These are phyloP conservation scores for Neodontobutis hainanensis DNA, from an alignment of 2,113 vertebrate genomes.

Conservation along the genomic window DNA sequence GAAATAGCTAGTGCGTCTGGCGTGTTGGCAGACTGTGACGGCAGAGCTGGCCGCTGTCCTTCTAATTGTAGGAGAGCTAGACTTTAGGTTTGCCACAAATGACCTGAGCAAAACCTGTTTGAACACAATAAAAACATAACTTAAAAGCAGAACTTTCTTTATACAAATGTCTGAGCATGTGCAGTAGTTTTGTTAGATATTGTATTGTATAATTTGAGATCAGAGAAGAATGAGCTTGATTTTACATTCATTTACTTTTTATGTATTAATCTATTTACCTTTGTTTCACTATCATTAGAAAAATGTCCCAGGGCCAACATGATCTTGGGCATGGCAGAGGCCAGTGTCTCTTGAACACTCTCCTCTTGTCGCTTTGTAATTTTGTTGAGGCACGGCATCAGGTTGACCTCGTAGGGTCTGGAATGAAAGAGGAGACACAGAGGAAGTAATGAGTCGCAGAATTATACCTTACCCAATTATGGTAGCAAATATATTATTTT, in stretches of 20 bases:
- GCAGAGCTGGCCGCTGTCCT: conserved; percentile 90
- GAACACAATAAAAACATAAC: not conserved
- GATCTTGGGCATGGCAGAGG: conserved; percentile 91
- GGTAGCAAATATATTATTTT: no score
- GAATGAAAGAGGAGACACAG: not conserved
- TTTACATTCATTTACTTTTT: no score
- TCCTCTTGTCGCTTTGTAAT: conserved; percentile 93
- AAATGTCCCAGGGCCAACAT: conserved; percentile 94
- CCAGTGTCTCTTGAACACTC: conserved; percentile 92
- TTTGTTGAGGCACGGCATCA: conserved; percentile 91
- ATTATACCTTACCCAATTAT: not conserved
- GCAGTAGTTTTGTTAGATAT: no score
- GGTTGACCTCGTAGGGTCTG: conserved; percentile 95
- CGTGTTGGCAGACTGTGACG: conserved; percentile 92
- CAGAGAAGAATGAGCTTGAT: no score
- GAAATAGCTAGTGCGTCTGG: conserved; percentile 90
- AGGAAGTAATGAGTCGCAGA: not conserved
- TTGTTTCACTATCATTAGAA: conserved; percentile 94
- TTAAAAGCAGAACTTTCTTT: no score
- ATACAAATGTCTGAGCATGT: no score
- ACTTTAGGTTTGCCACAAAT: conserved; percentile 93
- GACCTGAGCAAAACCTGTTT: conserved; percentile 89
- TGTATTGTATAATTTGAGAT: no score
- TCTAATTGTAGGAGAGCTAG: conserved; percentile 90
- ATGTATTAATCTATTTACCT: conserved; percentile 79